Conservation (phyloP, 2,113 vertebrate species). For the Hassar affinis region DNA sequence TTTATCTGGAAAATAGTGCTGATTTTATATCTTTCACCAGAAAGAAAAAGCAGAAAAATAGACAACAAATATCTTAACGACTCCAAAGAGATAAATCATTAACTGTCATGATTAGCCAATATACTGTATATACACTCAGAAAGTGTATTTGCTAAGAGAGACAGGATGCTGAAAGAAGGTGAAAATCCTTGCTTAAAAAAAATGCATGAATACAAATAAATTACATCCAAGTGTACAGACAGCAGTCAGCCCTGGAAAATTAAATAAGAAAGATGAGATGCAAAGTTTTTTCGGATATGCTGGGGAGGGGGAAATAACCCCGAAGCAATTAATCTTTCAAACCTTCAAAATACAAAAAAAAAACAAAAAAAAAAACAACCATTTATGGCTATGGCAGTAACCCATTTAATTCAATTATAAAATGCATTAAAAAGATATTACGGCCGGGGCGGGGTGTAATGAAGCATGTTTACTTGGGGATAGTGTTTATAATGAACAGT, state of each 20-base stretch:
- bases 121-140: not conserved
- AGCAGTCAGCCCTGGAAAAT: conserved; percentile 46
- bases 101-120: not conserved
- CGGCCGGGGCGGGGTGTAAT: conserved; percentile 75
- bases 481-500: conserved; percentile 80
- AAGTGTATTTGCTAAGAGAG: not conserved
- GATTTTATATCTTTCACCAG: conserved; percentile 7
- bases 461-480: conserved; percentile 79
- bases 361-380: conserved; percentile 59
- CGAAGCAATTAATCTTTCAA: conserved; percentile 58
- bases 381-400: conserved; percentile 72
- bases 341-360: conserved; percentile 44
- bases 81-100: conserved; percentile 16
- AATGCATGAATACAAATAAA: conserved; percentile 51
- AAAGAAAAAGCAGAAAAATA: not conserved
- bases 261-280: conserved; percentile 53
- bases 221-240: conserved; percentile 43
- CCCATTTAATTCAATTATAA: conserved; percentile 82
- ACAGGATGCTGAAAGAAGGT: conserved; percentile 13
- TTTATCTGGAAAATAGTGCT: conserved; percentile 2
- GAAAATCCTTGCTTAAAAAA: conserved; percentile 22
- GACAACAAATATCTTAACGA: not conserved
- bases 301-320: conserved; percentile 43
- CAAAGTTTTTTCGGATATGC: conserved; percentile 55
- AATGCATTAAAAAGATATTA: conserved; percentile 86